A percentile compares a stretch with the other conserved stretches of the same genome.
phyloP scores from a whole-genome alignment of 2,113 vertebrate species.

The Heterotis niloticus region DNA sequence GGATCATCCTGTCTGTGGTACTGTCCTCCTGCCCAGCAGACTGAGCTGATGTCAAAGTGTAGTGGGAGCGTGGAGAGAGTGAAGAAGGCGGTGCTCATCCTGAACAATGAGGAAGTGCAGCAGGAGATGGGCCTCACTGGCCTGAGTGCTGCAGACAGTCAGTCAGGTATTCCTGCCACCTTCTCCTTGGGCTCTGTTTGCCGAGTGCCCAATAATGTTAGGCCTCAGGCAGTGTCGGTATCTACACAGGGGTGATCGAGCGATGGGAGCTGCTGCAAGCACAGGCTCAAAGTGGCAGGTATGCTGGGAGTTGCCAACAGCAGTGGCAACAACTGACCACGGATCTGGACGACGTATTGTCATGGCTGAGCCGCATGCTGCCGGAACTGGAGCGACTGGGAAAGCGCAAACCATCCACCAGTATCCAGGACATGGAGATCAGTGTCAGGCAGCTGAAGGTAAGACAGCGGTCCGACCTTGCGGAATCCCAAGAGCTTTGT shows the following conservation, averaged over 20 bases:
- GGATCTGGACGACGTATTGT: slow-evolving; percentile 65
- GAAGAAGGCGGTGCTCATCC: slow-evolving; percentile 54
- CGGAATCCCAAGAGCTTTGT: no score
- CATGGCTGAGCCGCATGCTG: slow-evolving; percentile 72
- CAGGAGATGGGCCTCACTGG: slow-evolving; percentile 63
- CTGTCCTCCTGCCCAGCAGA: slow-evolving; percentile 41
- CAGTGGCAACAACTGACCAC: slow-evolving; percentile 65
- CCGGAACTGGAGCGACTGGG: slow-evolving; percentile 66
- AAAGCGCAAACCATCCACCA: slow-evolving; percentile 47
- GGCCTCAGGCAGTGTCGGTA: neutral
- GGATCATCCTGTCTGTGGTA: no score
- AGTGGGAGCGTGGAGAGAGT: slow-evolving; percentile 61
- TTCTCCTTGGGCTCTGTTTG: neutral
- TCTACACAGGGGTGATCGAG: slow-evolving; percentile 73
- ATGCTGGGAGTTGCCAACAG: slow-evolving; percentile 53
- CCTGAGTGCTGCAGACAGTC: slow-evolving; percentile 56
- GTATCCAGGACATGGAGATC: slow-evolving; percentile 61
- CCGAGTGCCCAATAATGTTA: neutral
- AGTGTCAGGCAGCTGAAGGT: slow-evolving; percentile 77
- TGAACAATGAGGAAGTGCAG: slow-evolving; percentile 59
- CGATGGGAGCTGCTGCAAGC: slow-evolving; percentile 84
- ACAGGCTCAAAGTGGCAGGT: slow-evolving; percentile 67
- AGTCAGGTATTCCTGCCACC: slow-evolving; percentile 64
- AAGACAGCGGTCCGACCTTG: neutral
- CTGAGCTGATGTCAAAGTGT: slow-evolving; percentile 66